Conservation (phyloP, 1,140 invertebrate genomes). For the Oscheius sp. region DNA sequence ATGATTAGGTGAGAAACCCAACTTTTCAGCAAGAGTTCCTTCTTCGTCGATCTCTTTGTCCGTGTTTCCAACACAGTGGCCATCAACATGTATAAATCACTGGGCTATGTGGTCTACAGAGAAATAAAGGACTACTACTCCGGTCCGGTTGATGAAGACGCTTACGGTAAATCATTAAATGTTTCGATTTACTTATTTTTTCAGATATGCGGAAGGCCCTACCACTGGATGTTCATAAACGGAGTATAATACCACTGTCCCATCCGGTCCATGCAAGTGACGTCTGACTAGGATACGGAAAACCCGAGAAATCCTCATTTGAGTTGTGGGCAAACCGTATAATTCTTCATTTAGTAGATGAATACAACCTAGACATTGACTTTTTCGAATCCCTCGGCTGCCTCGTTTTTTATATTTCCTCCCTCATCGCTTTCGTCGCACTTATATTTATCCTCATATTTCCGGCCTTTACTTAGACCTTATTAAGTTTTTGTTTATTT, state of each 20-base stretch:
- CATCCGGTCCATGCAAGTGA: constrained; percentile 93
- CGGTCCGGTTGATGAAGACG: constrained; percentile 91
- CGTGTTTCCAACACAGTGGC: constrained; percentile 86
- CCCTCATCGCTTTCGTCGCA: no score
- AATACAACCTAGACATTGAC: no score
- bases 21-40: constrained; percentile 80
- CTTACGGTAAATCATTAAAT: constrained; percentile 75
- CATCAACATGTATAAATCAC: constrained; percentile 90
- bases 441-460: no score
- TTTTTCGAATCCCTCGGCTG: no score
- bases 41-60: constrained; percentile 98
- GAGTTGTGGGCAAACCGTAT: no score
- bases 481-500: no score
- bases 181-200: constrained; percentile 61
- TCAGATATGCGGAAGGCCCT: constrained; percentile 96
- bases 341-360: no score
- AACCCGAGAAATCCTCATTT: no score
- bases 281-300: constrained; percentile 66
- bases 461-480: no score
- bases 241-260: constrained; percentile 84
- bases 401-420: no score
- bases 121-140: constrained; percentile 95
- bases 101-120: constrained; percentile 93
- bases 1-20: neutral
- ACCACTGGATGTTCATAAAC: constrained; percentile 84